phyloP scores from a whole-genome alignment of 2,797 vertebrate genomes.

The Alosa sapidissima region DNA sequence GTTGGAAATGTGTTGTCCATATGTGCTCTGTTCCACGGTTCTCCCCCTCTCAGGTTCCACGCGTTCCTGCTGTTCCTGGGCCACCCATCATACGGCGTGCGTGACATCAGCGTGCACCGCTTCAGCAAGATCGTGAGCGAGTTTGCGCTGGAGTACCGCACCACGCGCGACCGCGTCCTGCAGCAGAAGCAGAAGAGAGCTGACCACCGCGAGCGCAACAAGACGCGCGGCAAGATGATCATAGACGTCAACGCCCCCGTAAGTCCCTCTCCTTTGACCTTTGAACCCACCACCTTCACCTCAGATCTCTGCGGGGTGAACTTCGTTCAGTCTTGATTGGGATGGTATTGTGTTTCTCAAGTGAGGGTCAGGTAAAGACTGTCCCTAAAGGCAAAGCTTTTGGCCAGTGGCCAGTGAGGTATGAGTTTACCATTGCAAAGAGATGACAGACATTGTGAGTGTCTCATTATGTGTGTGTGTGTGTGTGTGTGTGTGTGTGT shows the following conservation, averaged over 20 bases:
- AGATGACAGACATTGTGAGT: too few species aligned
- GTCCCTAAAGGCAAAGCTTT: too few species aligned
- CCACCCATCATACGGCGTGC: slow-evolving; percentile 84
- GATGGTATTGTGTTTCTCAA: neutral
- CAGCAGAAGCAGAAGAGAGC: slow-evolving; percentile 94
- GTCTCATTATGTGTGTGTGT: neutral
- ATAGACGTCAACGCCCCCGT: slow-evolving; percentile 83
- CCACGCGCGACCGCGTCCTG: slow-evolving; percentile 89
- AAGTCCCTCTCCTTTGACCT: slow-evolving; percentile 41
- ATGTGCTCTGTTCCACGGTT: neutral
- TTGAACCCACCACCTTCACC: neutral
- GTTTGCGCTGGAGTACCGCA: slow-evolving; percentile 93
- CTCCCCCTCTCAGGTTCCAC: slow-evolving; percentile 80
- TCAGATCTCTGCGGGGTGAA: neutral
- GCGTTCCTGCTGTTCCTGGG: slow-evolving; percentile 91
- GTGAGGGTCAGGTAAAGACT: neutral
- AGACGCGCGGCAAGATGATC: slow-evolving; percentile 96
- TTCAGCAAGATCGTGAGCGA: slow-evolving; percentile 94
- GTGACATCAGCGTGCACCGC: slow-evolving; percentile 89
- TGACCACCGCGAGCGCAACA: slow-evolving; percentile 92
- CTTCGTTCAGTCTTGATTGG: neutral
- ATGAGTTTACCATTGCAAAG: too few species aligned
- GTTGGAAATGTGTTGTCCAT: neutral
- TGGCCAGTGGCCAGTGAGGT: too few species aligned
- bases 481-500: neutral